These are phyloP conservation scores for Doris montereyensis DNA, from an alignment of 2,888 invertebrate species.

Conservation along the genomic window DNA sequence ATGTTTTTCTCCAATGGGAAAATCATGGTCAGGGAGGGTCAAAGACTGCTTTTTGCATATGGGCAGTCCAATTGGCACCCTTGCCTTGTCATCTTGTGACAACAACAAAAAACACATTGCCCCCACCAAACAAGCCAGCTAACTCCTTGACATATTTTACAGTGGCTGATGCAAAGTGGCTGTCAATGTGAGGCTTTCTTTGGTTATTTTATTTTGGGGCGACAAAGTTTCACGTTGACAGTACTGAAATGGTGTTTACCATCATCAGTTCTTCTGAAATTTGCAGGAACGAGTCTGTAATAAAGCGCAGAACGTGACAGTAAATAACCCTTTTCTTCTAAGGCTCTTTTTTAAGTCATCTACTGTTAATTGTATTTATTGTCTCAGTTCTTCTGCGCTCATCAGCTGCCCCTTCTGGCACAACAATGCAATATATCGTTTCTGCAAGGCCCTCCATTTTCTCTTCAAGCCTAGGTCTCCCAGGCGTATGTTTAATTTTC, in stretches of 20 bases:
- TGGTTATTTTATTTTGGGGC: conserved; percentile 20
- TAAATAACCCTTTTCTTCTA: conserved; percentile 1
- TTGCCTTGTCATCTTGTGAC: background rate
- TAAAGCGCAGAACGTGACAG: conserved; percentile 4
- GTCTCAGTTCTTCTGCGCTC: conserved; percentile 11
- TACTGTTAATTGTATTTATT: background rate
- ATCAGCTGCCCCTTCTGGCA: conserved; percentile 10
- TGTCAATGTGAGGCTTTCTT: conserved; percentile 4
- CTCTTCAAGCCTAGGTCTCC: conserved; percentile 11
- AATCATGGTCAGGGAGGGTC: conserved; percentile 24
- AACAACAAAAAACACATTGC: background rate
- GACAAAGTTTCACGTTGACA: conserved; percentile 6
- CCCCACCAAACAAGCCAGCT: conserved; percentile 6
- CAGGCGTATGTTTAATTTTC: conserved; percentile 8
- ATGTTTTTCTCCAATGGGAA: background rate
- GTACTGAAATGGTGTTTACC: conserved; percentile 10
- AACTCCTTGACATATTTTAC: conserved; percentile 20
- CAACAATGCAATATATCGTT: conserved; percentile 13
- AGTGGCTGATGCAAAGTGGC: conserved; percentile 9
- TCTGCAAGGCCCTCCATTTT: conserved; percentile 25
- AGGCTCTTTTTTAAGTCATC: conserved; percentile 4
- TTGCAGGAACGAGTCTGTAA: conserved; percentile 16
- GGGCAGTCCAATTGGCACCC: conserved; percentile 15
- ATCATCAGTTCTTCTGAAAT: background rate
- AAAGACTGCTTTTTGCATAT: background rate